phyloP scores from a whole-genome alignment of 2,888 invertebrate genomes.

The Amblyteles armatorius region DNA sequence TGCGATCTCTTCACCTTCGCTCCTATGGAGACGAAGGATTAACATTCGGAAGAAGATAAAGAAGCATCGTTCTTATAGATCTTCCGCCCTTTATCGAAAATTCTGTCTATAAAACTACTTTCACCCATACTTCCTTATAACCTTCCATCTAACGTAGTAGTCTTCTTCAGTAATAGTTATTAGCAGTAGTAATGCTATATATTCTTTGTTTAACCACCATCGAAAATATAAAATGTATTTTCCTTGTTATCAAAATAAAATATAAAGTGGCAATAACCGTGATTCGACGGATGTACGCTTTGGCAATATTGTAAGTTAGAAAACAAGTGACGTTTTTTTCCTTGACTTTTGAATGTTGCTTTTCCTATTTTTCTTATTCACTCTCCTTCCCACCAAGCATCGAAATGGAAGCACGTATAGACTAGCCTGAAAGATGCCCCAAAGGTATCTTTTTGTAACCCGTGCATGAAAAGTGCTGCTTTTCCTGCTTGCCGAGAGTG shows the following conservation, averaged over 20 bases:
- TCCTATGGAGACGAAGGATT: not conserved
- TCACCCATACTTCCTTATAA: conserved; percentile 36
- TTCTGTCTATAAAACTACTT: conserved; percentile 64
- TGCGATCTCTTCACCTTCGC: not conserved
- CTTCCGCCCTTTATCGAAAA: conserved; percentile 41
- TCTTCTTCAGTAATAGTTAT: conserved; percentile 42
- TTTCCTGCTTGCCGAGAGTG: too few relatives aligned
- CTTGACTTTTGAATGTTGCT: not conserved
- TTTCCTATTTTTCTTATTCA: conserved; percentile 5
- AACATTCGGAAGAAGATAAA: not conserved
- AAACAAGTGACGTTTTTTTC: conserved; percentile 54
- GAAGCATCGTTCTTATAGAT: conserved; percentile 29
- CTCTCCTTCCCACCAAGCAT: not conserved
- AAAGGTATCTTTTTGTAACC: not conserved
- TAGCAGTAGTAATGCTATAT: conserved; percentile 61
- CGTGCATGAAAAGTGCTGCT: too few relatives aligned
- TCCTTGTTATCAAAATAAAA: conserved; percentile 81
- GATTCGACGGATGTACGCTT: conserved; percentile 71
- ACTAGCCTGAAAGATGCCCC: not conserved
- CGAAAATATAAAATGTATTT: conserved; percentile 77
- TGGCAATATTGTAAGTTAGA: conserved; percentile 72
- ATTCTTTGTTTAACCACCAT: conserved; percentile 64
- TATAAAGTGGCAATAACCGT: conserved; percentile 81
- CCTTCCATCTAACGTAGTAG: conserved; percentile 45
- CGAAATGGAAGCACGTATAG: not conserved